Evolutionary conservation across 2,113 vertebrate genomes (phyloP).

Genomic region (Ammodytes dubius): DNA sequence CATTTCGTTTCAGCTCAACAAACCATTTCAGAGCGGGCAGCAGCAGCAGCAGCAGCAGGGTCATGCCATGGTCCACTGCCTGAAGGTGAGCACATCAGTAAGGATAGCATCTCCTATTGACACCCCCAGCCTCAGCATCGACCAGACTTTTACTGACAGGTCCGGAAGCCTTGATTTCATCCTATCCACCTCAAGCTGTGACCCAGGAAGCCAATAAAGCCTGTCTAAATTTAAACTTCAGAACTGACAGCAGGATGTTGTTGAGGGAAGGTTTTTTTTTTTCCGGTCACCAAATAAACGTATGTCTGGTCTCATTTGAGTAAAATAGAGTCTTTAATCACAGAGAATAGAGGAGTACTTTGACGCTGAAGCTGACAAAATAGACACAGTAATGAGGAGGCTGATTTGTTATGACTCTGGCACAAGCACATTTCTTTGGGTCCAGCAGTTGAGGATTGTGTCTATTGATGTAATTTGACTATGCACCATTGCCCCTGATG

Average conservation of each 20-base stretch:
- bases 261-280: constrained; percentile 55
- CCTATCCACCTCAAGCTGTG: constrained; percentile 64
- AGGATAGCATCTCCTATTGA: constrained; percentile 78
- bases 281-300: constrained; percentile 30
- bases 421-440: constrained; percentile 26
- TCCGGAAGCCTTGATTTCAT: constrained; percentile 61
- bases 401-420: constrained; percentile 47
- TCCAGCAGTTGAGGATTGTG: constrained; percentile 41
- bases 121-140: constrained; percentile 70
- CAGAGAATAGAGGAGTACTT: constrained; percentile 26
- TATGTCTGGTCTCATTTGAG: constrained; percentile 35
- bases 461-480: constrained; percentile 15
- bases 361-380: constrained; percentile 42
- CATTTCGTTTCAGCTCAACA: constrained; percentile 16
- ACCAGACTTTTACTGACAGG: constrained; percentile 72
- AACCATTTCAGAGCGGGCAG: constrained; percentile 28
- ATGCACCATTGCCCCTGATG: constrained; percentile 12
- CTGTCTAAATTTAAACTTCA: constrained; percentile 71
- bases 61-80: constrained; percentile 51
- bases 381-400: constrained; percentile 36
- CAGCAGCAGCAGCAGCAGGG: constrained; percentile 32
- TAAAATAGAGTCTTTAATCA: constrained; percentile 50
- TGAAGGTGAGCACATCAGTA: constrained; percentile 69
- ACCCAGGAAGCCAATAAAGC: constrained; percentile 67
- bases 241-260: constrained; percentile 51